Evolutionary conservation across 2,888 invertebrate genomes (phyloP).

Genomic region (Baccha elongata): DNA sequence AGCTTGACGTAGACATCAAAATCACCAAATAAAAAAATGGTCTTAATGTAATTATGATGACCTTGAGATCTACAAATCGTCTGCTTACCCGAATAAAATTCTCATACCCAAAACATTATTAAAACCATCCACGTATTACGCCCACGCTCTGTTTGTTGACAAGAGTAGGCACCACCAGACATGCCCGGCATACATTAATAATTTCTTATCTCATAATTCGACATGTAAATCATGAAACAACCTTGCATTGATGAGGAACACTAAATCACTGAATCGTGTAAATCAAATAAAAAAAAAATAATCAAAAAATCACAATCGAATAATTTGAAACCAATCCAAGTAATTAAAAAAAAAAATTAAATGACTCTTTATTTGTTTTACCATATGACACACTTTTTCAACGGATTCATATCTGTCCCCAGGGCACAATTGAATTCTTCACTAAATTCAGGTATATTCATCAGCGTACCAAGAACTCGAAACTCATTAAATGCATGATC

Average conservation of each 20-base stretch:
- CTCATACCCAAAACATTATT: conserved; percentile 43
- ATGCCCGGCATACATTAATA: conserved; percentile 63
- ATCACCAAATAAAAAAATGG: background rate
- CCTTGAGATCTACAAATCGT: conserved; percentile 30
- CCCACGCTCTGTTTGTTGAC: conserved; percentile 38
- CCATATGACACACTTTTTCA: conserved; percentile 94
- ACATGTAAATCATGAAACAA: conserved; percentile 17
- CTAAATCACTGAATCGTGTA: conserved; percentile 30
- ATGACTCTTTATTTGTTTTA: conserved; percentile 83
- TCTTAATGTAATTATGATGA: conserved; percentile 26
- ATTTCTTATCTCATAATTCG: conserved; percentile 37
- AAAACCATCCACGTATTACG: conserved; percentile 50
- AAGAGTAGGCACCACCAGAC: conserved; percentile 3
- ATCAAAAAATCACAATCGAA: background rate
- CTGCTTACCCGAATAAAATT: conserved; percentile 16
- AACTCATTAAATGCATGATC: conserved; percentile 95
- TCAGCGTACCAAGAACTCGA: conserved; percentile 92
- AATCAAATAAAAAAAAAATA: background rate
- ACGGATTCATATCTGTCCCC: conserved; percentile 92
- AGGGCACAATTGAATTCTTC: conserved; percentile 89
- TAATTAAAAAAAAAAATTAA: conserved; percentile 39
- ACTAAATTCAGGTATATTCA: conserved; percentile 92
- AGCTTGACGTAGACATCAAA: background rate
- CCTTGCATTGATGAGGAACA: conserved; percentile 40
- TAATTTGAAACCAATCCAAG: conserved; percentile 8